These are phyloP conservation scores for Acanthopleura granulata DNA, from an alignment of 2,888 invertebrate genomes.

Conservation along the genomic window DNA sequence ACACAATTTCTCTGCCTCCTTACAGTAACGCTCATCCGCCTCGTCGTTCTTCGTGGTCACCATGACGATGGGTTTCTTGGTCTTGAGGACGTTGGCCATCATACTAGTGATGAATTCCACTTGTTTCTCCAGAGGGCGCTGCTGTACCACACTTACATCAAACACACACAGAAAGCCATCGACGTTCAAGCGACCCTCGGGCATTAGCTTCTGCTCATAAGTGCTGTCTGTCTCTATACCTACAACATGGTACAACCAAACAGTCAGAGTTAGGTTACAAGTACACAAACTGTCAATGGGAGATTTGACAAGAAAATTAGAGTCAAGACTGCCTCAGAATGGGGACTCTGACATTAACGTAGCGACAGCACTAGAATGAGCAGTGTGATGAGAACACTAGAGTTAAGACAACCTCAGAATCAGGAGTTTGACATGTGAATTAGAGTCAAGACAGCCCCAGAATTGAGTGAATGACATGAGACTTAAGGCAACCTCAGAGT, in stretches of 20 bases:
- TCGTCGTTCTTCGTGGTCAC: conserved; percentile 97
- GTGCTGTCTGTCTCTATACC: conserved; percentile 97
- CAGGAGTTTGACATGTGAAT: too few species aligned
- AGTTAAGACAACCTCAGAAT: too few species aligned
- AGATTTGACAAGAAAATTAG: not conserved
- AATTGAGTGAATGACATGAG: too few species aligned
- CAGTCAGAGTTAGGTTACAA: not conserved
- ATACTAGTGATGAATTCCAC: conserved; percentile 79
- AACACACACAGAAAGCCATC: conserved; percentile 97
- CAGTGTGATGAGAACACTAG: too few species aligned
- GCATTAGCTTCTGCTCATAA: conserved; percentile 85
- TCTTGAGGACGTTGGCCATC: conserved; percentile 87
- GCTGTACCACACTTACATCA: conserved; percentile 94
- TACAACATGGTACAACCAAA: conserved; percentile 40
- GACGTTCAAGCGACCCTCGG: conserved; percentile 89
- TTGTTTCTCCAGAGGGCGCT: conserved; percentile 88
- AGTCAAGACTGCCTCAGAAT: not conserved
- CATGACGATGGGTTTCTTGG: conserved; percentile 94
- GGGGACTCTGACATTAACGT: too few species aligned
- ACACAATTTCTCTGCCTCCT: conserved; percentile 89
- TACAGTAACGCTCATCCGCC: conserved; percentile 79
- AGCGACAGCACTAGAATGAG: not conserved
- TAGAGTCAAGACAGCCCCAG: too few species aligned
- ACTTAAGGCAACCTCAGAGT: too few species aligned
- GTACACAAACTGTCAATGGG: not conserved